Evolutionary conservation across 2,797 vertebrate species (phyloP).

Genomic region (Amniataba percoides): DNA sequence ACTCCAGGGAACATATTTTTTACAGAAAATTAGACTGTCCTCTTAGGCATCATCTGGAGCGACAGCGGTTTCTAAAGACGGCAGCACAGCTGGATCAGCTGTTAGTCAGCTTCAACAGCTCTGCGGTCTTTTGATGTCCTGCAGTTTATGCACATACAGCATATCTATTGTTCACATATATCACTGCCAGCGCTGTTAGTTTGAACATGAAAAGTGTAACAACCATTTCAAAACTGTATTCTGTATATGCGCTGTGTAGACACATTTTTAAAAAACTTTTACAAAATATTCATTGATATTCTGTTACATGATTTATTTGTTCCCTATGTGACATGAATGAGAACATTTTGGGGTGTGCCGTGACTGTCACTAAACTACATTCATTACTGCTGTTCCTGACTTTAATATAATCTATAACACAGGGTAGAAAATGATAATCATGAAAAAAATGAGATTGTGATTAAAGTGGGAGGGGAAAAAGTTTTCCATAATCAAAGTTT

Average conservation of each 20-base stretch:
- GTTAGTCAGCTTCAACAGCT: neutral
- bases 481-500: too few relatives aligned
- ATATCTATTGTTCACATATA: neutral
- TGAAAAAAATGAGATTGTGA: too few relatives aligned
- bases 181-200: neutral
- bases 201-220: neutral
- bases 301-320: neutral
- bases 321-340: neutral
- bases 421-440: too few relatives aligned
- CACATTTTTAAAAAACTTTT: too few relatives aligned
- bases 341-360: neutral
- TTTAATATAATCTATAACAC: too few relatives aligned
- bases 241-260: neutral
- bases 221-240: neutral
- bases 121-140: neutral
- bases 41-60: constrained; percentile 3
- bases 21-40: neutral
- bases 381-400: too few relatives aligned
- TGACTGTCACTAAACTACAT: neutral
- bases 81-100: neutral
- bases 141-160: neutral
- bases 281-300: neutral
- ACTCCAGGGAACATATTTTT: neutral
- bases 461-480: too few relatives aligned
- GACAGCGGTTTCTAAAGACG: neutral